phyloP scores from a whole-genome alignment of 1,140 invertebrate species.

The Mesaphorura yosii region DNA sequence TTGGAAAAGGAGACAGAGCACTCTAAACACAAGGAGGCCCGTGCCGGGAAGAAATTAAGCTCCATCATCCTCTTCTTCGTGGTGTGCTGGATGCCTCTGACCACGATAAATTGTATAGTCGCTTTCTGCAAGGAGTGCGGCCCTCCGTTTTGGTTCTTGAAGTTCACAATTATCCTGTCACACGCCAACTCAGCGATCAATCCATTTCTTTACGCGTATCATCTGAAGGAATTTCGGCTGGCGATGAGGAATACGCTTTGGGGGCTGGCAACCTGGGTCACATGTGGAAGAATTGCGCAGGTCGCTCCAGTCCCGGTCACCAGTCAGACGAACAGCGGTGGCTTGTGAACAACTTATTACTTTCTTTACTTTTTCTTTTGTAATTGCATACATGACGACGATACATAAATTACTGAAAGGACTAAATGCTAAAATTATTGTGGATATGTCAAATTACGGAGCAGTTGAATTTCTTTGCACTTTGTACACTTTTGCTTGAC shows the following conservation, averaged over 20 bases:
- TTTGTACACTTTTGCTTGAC: no score
- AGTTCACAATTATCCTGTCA: constrained; percentile 74
- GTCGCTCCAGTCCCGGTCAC: no score
- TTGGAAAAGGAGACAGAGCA: background rate
- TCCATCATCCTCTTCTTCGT: constrained; percentile 75
- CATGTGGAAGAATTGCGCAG: no score
- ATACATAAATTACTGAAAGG: no score
- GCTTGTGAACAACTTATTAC: no score
- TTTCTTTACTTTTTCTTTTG: no score
- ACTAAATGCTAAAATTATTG: no score
- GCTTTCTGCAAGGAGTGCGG: constrained; percentile 59
- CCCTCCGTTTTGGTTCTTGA: constrained; percentile 53
- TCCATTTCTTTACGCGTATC: constrained; percentile 76
- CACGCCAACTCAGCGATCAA: constrained; percentile 80
- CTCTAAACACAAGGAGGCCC: constrained; percentile 51
- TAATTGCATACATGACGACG: no score
- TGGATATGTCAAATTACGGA: no score
- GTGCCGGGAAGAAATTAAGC: constrained; percentile 76
- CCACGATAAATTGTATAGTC: constrained; percentile 46
- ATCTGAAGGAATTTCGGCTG: constrained; percentile 61
- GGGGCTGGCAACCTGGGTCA: background rate
- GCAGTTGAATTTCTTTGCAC: no score
- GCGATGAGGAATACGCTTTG: constrained; percentile 10
- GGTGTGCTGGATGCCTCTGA: constrained; percentile 73
- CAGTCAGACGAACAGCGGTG: no score